Conservation (phyloP, 2,888 invertebrate species). For the Dicycla oo region DNA sequence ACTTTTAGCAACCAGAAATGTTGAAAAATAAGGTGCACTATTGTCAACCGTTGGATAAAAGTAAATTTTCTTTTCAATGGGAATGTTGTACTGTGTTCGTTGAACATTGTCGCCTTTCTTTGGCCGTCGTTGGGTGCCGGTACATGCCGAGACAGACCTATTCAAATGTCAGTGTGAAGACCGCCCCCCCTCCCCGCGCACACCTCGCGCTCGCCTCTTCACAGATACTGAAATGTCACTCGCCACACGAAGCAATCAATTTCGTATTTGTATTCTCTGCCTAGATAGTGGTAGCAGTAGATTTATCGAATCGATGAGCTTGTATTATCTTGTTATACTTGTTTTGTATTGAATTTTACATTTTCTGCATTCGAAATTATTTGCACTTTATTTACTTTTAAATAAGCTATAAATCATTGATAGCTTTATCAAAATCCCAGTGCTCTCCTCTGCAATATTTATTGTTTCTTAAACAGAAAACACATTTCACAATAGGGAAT, state of each 20-base stretch:
- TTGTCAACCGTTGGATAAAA: conserved; percentile 83
- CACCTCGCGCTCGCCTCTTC: conserved; percentile 71
- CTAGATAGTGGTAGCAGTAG: conserved; percentile 84
- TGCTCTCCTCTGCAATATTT: not conserved
- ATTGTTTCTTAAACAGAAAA: not conserved
- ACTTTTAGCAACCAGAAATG: conserved; percentile 64
- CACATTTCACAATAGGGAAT: not conserved
- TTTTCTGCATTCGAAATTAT: conserved; percentile 31
- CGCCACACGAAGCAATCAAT: conserved; percentile 90
- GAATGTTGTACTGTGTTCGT: conserved; percentile 84
- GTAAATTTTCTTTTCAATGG: conserved; percentile 89
- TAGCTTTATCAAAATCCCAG: not conserved
- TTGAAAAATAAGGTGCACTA: conserved; percentile 81
- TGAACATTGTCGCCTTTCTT: conserved; percentile 89
- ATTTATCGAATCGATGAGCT: conserved; percentile 82
- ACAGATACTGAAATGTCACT: conserved; percentile 88
- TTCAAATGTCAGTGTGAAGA: conserved; percentile 89
- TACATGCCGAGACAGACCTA: conserved; percentile 89
- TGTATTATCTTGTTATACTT: conserved; percentile 72
- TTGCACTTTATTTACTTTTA: conserved; percentile 2
- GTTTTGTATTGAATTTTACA: conserved; percentile 40
- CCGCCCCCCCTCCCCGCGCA: conserved; percentile 70
- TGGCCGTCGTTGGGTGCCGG: conserved; percentile 87
- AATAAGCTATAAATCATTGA: not conserved
- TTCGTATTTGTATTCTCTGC: conserved; percentile 89